Percentiles rank a stretch among this genome's conserved stretches.
These are phyloP conservation scores for Lepisosteus osseus DNA, from an alignment of 2,113 vertebrate genomes.

Conservation along the genomic window DNA sequence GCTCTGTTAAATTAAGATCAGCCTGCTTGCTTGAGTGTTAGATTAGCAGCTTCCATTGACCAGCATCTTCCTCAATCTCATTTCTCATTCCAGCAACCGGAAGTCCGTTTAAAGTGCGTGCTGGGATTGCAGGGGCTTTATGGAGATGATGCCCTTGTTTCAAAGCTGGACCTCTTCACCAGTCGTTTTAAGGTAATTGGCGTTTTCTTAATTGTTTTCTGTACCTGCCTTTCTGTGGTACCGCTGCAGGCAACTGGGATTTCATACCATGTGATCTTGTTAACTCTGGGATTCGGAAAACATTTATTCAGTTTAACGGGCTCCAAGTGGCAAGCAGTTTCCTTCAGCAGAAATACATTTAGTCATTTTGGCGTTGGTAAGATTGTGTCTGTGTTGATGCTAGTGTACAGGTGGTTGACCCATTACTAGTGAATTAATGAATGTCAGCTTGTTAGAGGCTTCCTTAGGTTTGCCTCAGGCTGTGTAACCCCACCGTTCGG, in stretches of 20 bases:
- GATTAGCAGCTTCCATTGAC: too few relatives aligned
- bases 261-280: not conserved
- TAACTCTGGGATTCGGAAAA: not conserved
- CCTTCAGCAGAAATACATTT: too few relatives aligned
- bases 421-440: conserved; percentile 24
- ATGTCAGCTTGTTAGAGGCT: conserved; percentile 23
- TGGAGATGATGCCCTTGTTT: conserved; percentile 62
- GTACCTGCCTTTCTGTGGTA: not conserved
- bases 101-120: conserved; percentile 83
- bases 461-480: conserved; percentile 35
- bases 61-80: too few relatives aligned
- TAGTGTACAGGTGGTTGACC: conserved; percentile 3
- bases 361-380: not conserved
- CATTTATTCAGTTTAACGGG: too few relatives aligned
- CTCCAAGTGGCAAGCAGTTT: too few relatives aligned
- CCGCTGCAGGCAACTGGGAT: not conserved
- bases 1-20: too few relatives aligned
- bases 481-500: conserved; percentile 15
- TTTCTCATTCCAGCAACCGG: conserved; percentile 65
- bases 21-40: too few relatives aligned
- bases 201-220: not conserved
- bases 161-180: conserved; percentile 84
- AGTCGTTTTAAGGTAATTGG: conserved; percentile 82
- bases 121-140: conserved; percentile 76
- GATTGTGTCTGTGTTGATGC: not conserved